Percentiles rank a stretch among this genome's conserved stretches.
phyloP scores from a whole-genome alignment of 2,797 vertebrate genomes.

The Pachyuromys duprasi region DNA sequence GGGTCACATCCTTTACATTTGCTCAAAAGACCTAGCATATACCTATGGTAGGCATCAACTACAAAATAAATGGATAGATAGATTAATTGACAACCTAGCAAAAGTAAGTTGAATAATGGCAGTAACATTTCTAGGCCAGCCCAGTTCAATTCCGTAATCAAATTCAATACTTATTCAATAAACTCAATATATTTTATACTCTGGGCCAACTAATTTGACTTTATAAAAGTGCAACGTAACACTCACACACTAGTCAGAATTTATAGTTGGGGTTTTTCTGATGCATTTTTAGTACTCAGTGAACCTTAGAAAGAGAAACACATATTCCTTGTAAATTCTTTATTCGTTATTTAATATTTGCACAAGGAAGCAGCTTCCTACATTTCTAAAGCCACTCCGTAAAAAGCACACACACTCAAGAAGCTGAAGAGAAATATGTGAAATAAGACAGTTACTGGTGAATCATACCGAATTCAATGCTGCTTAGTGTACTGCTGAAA shows the following conservation, averaged over 20 bases:
- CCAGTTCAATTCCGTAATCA: not conserved
- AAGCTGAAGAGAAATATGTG: not conserved
- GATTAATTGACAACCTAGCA: conserved; percentile 22
- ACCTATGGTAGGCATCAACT: not conserved
- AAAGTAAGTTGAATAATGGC: conserved; percentile 39
- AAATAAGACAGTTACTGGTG: not conserved
- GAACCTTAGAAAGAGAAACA: conserved; percentile 34
- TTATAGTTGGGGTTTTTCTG: not conserved
- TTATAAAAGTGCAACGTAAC: conserved; percentile 6
- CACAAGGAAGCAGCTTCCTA: conserved; percentile 5
- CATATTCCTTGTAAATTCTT: not conserved
- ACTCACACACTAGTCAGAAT: conserved; percentile 35
- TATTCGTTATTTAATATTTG: conserved; percentile 52
- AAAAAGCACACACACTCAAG: not conserved
- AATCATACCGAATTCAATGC: not conserved
- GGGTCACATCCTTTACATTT: not conserved
- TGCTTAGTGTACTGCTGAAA: not conserved
- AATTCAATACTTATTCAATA: conserved; percentile 42
- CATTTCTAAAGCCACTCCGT: conserved; percentile 25
- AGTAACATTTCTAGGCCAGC: not conserved
- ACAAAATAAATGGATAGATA: not conserved
- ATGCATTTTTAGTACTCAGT: not conserved
- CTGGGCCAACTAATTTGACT: not conserved
- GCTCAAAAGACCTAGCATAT: not conserved
- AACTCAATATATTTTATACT: not conserved